Evolutionary conservation across 2,797 vertebrate species (phyloP).

Genomic region (Eurystomus glaucurus): DNA sequence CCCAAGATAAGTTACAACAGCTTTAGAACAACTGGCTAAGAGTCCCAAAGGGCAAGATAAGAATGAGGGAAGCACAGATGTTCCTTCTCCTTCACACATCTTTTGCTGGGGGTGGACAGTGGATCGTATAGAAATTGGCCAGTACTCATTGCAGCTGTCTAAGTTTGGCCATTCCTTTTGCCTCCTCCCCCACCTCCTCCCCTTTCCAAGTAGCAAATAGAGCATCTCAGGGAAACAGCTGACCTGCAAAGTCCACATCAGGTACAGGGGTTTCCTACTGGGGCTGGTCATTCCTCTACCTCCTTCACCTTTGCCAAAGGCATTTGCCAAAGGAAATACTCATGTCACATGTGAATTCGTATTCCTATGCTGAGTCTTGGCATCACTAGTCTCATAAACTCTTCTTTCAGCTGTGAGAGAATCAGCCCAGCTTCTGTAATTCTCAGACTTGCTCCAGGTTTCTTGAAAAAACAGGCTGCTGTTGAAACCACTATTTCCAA

Average conservation of each 20-base stretch:
- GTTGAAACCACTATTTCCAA: not conserved
- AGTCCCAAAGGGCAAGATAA: slow-evolving; percentile 18
- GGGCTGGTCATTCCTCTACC: slow-evolving; percentile 15
- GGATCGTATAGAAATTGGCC: slow-evolving; percentile 60
- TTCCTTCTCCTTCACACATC: slow-evolving; percentile 51
- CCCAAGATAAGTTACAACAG: not conserved
- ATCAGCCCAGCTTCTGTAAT: slow-evolving; percentile 47
- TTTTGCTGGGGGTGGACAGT: slow-evolving; percentile 52
- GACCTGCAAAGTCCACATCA: slow-evolving; percentile 20
- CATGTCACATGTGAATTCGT: slow-evolving; percentile 31
- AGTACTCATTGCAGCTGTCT: slow-evolving; percentile 49
- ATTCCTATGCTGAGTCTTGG: slow-evolving; percentile 26
- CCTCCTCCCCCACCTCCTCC: not conserved
- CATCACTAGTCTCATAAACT: not conserved
- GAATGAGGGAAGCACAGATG: slow-evolving; percentile 54
- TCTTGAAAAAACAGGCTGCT: not conserved
- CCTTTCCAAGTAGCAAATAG: slow-evolving; percentile 51
- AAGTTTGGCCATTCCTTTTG: slow-evolving; percentile 14
- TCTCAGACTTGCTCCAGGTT: slow-evolving; percentile 1
- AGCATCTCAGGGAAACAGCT: slow-evolving; percentile 50
- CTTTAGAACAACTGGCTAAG: not conserved
- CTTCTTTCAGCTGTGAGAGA: slow-evolving; percentile 28
- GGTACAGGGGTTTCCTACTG: slow-evolving; percentile 19
- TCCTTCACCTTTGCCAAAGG: slow-evolving; percentile 35
- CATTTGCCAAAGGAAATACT: slow-evolving; percentile 46